Conservation (phyloP, 64 coral and sea anemone species). For the Stichodactyla mertensii region DNA sequence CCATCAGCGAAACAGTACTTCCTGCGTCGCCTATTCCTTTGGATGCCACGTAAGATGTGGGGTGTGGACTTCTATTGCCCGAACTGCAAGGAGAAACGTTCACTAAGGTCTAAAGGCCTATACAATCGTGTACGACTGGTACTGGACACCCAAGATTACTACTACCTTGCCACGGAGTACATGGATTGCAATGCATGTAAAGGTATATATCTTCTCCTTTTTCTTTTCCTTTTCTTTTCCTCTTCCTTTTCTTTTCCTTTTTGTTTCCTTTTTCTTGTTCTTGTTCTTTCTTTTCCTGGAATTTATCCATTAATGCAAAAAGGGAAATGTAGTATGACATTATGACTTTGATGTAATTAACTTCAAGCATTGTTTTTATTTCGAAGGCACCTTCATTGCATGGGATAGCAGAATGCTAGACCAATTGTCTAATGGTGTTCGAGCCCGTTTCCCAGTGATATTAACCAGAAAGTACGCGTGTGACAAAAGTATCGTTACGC, state of each 20-base stretch:
- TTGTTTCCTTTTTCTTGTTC: too few species aligned
- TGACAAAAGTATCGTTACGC: slow-evolving; percentile 13
- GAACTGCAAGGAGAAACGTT: not conserved
- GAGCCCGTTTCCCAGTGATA: slow-evolving; percentile 13
- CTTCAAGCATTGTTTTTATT: too few species aligned
- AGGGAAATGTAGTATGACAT: too few species aligned
- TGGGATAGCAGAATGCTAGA: slow-evolving; percentile 14
- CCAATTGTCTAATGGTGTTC: not conserved
- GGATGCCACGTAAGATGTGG: slow-evolving; percentile 37
- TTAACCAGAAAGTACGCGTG: slow-evolving; percentile 41
- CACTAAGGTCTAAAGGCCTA: slow-evolving; percentile 18
- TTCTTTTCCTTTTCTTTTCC: too few species aligned
- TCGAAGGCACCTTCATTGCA: not conserved
- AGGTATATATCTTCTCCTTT: not conserved
- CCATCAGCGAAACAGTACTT: not conserved
- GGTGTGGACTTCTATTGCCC: slow-evolving; percentile 26
- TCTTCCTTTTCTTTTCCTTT: too few species aligned
- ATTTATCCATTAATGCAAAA: too few species aligned
- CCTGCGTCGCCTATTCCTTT: slow-evolving; percentile 21
- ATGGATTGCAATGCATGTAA: slow-evolving; percentile 14
- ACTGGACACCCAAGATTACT: slow-evolving; percentile 1
- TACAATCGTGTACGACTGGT: slow-evolving; percentile 25
- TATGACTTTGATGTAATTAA: too few species aligned
- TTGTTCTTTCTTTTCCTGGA: too few species aligned
- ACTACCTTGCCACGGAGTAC: slow-evolving; percentile 24